Percentiles rank a stretch among this genome's conserved stretches.
phyloP scores from a whole-genome alignment of 2,888 invertebrate genomes.

The Spisula solida region DNA sequence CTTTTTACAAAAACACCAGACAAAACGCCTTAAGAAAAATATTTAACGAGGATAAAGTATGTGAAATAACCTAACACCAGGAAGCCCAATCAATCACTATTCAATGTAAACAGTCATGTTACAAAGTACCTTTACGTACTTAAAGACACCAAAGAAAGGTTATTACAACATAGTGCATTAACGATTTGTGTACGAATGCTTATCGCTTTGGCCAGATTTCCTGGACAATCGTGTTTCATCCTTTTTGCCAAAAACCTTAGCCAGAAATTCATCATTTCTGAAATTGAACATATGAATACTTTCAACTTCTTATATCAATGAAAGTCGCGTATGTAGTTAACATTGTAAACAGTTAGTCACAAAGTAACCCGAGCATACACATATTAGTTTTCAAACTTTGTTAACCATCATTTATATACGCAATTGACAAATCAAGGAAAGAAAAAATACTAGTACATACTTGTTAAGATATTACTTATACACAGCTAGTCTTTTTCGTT shows the following conservation, averaged over 20 bases:
- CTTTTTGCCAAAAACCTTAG: constrained; percentile 54
- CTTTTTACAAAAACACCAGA: background rate
- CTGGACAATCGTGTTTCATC: constrained; percentile 10
- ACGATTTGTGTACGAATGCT: background rate
- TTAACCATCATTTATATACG: background rate
- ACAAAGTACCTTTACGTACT: background rate
- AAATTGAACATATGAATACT: constrained; percentile 35
- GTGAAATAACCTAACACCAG: background rate
- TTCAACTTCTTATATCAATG: background rate
- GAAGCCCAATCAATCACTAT: background rate
- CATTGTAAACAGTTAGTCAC: constrained; percentile 52
- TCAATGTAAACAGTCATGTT: constrained; percentile 57
- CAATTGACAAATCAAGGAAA: background rate
- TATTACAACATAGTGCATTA: background rate
- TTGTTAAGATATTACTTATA: too few species aligned
- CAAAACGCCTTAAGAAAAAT: background rate
- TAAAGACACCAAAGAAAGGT: background rate
- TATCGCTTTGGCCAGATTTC: constrained; percentile 25
- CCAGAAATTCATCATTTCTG: constrained; percentile 67
- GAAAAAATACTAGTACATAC: too few species aligned
- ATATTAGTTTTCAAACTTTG: too few species aligned
- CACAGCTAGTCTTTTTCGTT: too few species aligned
- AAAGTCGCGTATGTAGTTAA: background rate
- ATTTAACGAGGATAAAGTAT: background rate
- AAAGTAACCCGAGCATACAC: constrained; percentile 33